Base-by-base conservation (phyloP, 2,113 vertebrate species). In the Sylvilagus bachmani region DNA sequence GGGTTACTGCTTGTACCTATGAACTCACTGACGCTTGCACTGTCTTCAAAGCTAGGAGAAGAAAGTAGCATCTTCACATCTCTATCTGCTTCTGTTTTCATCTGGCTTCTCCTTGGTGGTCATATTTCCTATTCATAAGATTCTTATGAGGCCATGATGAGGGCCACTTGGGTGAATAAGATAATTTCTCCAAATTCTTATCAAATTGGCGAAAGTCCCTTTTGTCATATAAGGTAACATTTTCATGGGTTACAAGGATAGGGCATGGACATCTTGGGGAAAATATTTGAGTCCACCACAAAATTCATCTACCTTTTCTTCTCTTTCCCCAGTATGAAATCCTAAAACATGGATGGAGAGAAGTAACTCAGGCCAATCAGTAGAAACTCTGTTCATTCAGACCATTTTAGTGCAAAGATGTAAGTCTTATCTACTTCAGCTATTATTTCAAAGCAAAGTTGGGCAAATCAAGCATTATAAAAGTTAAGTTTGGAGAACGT, bases 361-460 rank as follows among this genome's bases (percentile, higher is more conserved):
- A 66, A 21, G 7, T 91, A 58, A 29, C 31, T 38, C 29, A 53
- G 69, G 92, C 71, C n/a, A 51, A 66, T 61, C 16, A 74, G 66
- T 33, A 86, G n/a, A 61, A 74, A n/a, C 13, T 67, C 31, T 89
- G 3, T 12, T 24, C 13, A 29, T 71, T 85, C n/a, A 67, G 33
- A 83, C 80, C 77, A 53, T n/a, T 71, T 85, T 38, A 25, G 44
- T 80, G 27, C 14, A 77, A 11, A 38, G 8, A 12, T 13, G 64
- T 33, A 85, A 12, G 44, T 44, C 71, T 66, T 66, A 31, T 55
- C 27, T 58, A 77, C 11, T 75, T 38, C 22, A 77, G 36, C 22
- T 77, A 49, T 33, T 74, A 75, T 62, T 89, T 92, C 24, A 67
- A 64, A 90, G 44, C 38, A 86, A 77, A 89, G 14, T 73, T 64